Percentiles rank a stretch among this genome's conserved stretches.
Conservation (phyloP, 2,797 vertebrate genomes). For the Anguilla marmorata region DNA sequence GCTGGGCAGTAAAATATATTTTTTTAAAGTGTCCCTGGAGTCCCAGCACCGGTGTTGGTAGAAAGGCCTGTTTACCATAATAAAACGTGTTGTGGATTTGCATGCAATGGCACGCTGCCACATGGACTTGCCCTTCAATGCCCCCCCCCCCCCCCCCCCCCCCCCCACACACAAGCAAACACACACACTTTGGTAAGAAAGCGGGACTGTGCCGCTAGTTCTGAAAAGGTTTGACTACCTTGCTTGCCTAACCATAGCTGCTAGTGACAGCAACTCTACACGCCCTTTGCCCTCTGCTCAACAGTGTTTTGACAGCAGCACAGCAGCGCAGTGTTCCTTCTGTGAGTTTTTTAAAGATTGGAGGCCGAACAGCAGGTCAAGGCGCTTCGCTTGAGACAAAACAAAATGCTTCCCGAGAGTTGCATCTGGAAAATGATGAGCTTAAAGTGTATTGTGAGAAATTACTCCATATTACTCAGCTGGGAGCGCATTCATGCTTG, state of each 20-base stretch:
- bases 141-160: background rate
- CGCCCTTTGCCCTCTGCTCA: conserved; percentile 6
- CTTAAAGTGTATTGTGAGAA: background rate
- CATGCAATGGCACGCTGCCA: background rate
- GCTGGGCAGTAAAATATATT: background rate
- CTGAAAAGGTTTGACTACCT: background rate
- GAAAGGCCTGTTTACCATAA: background rate
- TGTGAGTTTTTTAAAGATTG: conserved; percentile 12
- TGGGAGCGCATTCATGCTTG: too few relatives aligned
- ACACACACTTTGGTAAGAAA: background rate
- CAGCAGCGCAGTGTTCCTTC: background rate
- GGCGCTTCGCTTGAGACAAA: background rate
- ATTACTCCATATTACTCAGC: too few relatives aligned
- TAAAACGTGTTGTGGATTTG: background rate
- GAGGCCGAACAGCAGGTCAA: background rate
- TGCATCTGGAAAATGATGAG: background rate
- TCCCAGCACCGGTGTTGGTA: background rate
- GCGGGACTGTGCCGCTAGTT: background rate
- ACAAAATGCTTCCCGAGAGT: background rate
- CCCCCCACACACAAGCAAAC: background rate
- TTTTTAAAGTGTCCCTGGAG: background rate
- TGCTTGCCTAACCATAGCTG: background rate
- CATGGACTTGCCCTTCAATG: background rate
- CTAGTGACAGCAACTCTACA: background rate
- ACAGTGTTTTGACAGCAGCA: conserved; percentile 17